Evolutionary conservation across 2,888 invertebrate species (phyloP).

Genomic region (Malthinus seriepunctatus): DNA sequence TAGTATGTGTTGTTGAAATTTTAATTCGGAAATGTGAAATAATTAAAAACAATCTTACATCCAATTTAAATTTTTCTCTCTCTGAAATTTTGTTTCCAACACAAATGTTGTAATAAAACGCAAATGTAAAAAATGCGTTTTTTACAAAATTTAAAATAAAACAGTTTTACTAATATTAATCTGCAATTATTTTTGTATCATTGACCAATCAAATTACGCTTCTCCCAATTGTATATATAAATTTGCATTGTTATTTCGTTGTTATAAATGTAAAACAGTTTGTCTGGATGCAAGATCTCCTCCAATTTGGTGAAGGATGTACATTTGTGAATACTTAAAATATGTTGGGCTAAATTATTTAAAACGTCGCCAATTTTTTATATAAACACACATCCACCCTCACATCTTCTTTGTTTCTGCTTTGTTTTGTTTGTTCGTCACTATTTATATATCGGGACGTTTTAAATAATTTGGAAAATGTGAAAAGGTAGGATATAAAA

Average conservation of each 20-base stretch:
- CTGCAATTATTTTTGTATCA: slow-evolving; percentile 54
- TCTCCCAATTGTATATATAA: slow-evolving; percentile 55
- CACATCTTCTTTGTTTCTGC: slow-evolving; percentile 23
- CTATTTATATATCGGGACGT: slow-evolving; percentile 34
- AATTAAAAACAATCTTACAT: not conserved
- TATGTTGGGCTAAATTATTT: slow-evolving; percentile 45
- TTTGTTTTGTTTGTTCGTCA: slow-evolving; percentile 26
- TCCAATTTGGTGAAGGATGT: slow-evolving; percentile 55
- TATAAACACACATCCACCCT: not conserved
- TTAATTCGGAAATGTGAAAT: slow-evolving; percentile 25
- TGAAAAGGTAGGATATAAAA: slow-evolving; percentile 20
- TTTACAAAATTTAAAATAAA: slow-evolving; percentile 13
- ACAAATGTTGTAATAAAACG: not conserved
- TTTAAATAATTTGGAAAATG: slow-evolving; percentile 47
- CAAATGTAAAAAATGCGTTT: slow-evolving; percentile 3
- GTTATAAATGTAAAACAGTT: slow-evolving; percentile 48
- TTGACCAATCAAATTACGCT: slow-evolving; percentile 57
- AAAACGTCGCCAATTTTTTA: slow-evolving; percentile 31
- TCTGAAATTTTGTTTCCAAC: slow-evolving; percentile 1
- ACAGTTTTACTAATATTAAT: slow-evolving; percentile 21
- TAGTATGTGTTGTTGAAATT: slow-evolving; percentile 45
- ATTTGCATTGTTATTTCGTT: slow-evolving; percentile 55
- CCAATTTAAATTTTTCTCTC: not conserved
- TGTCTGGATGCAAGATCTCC: slow-evolving; percentile 45
- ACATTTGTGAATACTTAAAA: slow-evolving; percentile 54